Evolutionary conservation across 2,888 invertebrate genomes (phyloP).

Genomic region (Trimorus sp.): DNA sequence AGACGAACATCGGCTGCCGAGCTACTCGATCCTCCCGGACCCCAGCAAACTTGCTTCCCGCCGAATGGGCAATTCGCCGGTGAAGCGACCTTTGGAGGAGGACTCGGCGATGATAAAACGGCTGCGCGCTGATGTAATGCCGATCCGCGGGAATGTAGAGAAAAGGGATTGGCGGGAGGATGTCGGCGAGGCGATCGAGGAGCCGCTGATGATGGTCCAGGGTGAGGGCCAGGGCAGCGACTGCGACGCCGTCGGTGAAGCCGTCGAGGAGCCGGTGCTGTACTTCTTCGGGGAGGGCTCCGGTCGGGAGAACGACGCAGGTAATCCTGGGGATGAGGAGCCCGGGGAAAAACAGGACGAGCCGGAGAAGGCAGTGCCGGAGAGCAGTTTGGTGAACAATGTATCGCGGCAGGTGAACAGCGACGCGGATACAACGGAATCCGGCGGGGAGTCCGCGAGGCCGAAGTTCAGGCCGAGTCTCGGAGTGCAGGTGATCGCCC

Average conservation of each 20-base stretch:
- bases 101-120: constrained; percentile 74
- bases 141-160: constrained; percentile 73
- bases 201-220: constrained; percentile 87
- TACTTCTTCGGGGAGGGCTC: constrained; percentile 88
- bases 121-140: constrained; percentile 75
- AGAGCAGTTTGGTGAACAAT: too few relatives aligned
- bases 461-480: too few relatives aligned
- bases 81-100: constrained; percentile 75
- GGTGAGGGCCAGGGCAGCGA: constrained; percentile 88
- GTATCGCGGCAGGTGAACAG: too few relatives aligned
- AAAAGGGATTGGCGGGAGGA: constrained; percentile 76
- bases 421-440: too few relatives aligned
- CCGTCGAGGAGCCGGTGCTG: constrained; percentile 88
- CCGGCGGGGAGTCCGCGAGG: too few relatives aligned
- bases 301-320: constrained; percentile 88
- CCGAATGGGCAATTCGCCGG: constrained; percentile 71
- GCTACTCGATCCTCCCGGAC: constrained; percentile 78
- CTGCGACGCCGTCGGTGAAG: constrained; percentile 87
- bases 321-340: constrained; percentile 83
- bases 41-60: constrained; percentile 77
- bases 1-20: constrained; percentile 78
- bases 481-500: constrained; percentile 74
- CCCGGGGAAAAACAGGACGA: too few relatives aligned
- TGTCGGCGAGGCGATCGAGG: constrained; percentile 87
- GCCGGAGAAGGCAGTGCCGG: too few relatives aligned